Base-by-base conservation (phyloP, 1,140 invertebrate genomes). In the Drosophila obscura region DNA sequence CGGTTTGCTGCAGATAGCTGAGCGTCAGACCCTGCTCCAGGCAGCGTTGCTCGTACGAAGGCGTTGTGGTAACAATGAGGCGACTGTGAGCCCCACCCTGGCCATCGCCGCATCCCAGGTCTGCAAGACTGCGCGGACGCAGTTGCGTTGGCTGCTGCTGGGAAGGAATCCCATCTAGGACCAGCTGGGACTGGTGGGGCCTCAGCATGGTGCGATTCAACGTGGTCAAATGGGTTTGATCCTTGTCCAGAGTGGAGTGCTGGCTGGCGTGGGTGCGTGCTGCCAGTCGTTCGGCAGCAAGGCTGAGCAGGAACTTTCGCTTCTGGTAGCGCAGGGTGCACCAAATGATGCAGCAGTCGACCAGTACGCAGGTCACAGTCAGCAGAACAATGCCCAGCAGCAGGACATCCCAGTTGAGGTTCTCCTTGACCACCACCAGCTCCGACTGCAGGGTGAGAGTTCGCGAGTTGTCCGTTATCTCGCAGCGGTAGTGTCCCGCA, bases 301-400 rank as follows among this genome's bases (percentile, higher is more conserved):
- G 15, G 22, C 41, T 74, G 11, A 53, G 67, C 22, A 44, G 51
- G 5, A 71, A 45, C 56, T 90, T 90, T 0, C 80, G 69, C 2
- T 69, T 74, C 24, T 97, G 96, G 90, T 98, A 98, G 78, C 98
- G 98, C 62, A 98, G 96, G 5, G 97, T 95, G 9, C 98, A 96
- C 97, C 97, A 98, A 26, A 98, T 94, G 9, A 97, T 94, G 0
- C 97, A 98, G 4, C 97, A 98, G 4, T 95, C 94, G 15, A 98
- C 96, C 35, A 97, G 95, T 91, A 97, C 97, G 91, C 96, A 82
- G 24, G 98, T 96, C 0, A 98, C 96, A 2, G 96, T 96, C 59
- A 98, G 97, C 73, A 97, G 95, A 74, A 98, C 96, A 61, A 98
- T 95, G 45, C 96, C 96, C 45, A 96, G 94, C 82, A 97, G 96